Evolutionary conservation across 2,888 invertebrate species (phyloP).

Genomic region (Habrosyne pyritoides): DNA sequence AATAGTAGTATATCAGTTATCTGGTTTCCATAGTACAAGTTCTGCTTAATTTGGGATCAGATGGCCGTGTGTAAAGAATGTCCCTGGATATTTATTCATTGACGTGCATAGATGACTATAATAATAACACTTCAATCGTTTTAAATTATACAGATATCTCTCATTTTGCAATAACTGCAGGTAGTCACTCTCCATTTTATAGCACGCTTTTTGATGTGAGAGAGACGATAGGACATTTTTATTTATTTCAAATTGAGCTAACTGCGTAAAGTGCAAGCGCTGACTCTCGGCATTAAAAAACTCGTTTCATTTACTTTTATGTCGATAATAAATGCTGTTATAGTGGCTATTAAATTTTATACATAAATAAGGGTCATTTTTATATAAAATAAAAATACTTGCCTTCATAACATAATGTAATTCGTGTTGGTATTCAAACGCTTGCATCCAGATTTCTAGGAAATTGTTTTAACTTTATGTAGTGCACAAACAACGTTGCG

Average conservation of each 20-base stretch:
- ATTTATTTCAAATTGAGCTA: neutral
- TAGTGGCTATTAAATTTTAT: constrained; percentile 1
- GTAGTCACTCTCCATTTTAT: neutral
- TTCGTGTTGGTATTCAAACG: neutral
- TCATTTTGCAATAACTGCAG: too few species aligned
- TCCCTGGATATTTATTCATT: too few species aligned
- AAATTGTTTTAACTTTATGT: too few species aligned
- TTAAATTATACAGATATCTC: too few species aligned
- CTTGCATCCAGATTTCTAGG: neutral
- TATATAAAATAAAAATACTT: neutral
- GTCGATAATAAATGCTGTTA: neutral
- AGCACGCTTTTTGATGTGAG: neutral
- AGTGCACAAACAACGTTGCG: neutral
- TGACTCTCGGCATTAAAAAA: neutral
- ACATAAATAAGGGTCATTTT: neutral
- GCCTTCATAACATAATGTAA: neutral
- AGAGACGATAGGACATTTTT: neutral
- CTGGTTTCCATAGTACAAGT: too few species aligned
- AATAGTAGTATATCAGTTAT: too few species aligned
- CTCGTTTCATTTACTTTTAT: constrained; percentile 8
- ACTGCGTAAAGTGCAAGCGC: neutral
- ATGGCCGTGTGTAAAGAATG: too few species aligned
- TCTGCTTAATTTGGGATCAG: too few species aligned
- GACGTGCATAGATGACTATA: too few species aligned
- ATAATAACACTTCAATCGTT: too few species aligned